phyloP scores from a whole-genome alignment of 2,113 vertebrate species.

The Chaenocephalus aceratus region DNA sequence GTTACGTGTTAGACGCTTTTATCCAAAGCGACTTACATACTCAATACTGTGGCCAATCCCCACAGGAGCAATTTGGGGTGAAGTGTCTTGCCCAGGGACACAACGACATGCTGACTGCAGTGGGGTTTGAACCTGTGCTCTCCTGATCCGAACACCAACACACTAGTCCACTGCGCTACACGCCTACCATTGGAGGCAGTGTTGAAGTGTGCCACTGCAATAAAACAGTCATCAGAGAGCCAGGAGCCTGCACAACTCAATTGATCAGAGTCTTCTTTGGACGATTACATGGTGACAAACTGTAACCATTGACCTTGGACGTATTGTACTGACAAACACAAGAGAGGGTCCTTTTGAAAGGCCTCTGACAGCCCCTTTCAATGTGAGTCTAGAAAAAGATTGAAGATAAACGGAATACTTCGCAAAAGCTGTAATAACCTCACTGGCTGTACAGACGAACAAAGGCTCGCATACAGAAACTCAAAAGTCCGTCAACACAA shows the following conservation, averaged over 20 bases:
- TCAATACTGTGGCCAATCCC: too few species aligned
- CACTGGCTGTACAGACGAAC: slow-evolving; percentile 41
- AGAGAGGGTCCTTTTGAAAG: slow-evolving; percentile 18
- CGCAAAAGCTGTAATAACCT: slow-evolving; percentile 19
- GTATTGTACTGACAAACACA: slow-evolving; percentile 9
- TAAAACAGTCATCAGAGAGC: background rate
- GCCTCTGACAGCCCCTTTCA: slow-evolving; percentile 16
- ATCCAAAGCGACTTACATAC: too few species aligned
- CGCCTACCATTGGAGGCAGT: background rate
- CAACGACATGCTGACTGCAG: too few species aligned
- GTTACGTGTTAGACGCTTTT: too few species aligned
- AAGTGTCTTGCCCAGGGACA: too few species aligned
- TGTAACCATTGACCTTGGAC: background rate
- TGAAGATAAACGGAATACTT: slow-evolving; percentile 37
- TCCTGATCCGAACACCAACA: too few species aligned
- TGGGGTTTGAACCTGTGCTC: too few species aligned
- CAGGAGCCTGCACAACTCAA: too few species aligned
- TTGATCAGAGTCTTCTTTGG: background rate
- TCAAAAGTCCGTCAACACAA: slow-evolving; percentile 52
- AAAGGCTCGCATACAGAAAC: slow-evolving; percentile 46
- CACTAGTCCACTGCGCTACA: too few species aligned
- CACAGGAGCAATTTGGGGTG: too few species aligned
- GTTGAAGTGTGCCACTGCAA: background rate
- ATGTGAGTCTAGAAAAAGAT: slow-evolving; percentile 32
- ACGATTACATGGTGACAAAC: background rate